Evolutionary conservation across 2,797 vertebrate species (phyloP).

Genomic region (Champsocephalus esox): DNA sequence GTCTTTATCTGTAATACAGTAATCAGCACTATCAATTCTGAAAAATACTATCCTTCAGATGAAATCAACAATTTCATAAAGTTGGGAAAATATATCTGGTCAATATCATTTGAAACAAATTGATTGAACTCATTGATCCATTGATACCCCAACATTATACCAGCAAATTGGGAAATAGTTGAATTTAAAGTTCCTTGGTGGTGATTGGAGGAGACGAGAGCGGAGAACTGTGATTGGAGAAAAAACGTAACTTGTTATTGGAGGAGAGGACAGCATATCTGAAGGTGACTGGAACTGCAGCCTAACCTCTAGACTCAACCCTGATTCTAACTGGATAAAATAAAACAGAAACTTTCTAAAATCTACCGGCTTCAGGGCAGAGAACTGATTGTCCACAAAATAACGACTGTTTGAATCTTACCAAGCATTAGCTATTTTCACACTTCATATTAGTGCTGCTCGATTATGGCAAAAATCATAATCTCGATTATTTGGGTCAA

Average conservation of each 20-base stretch:
- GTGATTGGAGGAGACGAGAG: constrained; percentile 81
- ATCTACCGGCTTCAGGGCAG: constrained; percentile 9
- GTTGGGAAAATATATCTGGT: constrained; percentile 60
- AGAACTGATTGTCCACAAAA: constrained; percentile 18
- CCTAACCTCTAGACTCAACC: constrained; percentile 55
- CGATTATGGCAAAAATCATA: too few species aligned
- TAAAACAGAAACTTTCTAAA: constrained; percentile 25
- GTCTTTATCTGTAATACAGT: constrained; percentile 88
- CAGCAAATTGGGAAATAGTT: constrained; percentile 60
- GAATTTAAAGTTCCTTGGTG: constrained; percentile 67
- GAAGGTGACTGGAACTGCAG: constrained; percentile 74
- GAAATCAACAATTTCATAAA: constrained; percentile 53
- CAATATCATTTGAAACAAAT: constrained; percentile 41
- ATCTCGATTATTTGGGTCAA: too few species aligned
- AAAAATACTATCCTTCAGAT: constrained; percentile 62
- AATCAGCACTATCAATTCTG: constrained; percentile 64
- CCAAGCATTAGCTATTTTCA: constrained; percentile 21
- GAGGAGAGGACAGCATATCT: constrained; percentile 72
- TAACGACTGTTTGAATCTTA: constrained; percentile 19
- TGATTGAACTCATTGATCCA: constrained; percentile 8
- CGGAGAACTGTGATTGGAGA: constrained; percentile 68
- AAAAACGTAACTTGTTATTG: constrained; percentile 47
- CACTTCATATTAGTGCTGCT: constrained; percentile 27
- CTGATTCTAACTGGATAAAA: constrained; percentile 55
- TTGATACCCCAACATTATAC: constrained; percentile 30